Percentiles rank a stretch among this genome's conserved stretches.
Evolutionary conservation across 2,113 vertebrate species (phyloP).

Genomic region (Rhynchopsitta pachyrhyncha): DNA sequence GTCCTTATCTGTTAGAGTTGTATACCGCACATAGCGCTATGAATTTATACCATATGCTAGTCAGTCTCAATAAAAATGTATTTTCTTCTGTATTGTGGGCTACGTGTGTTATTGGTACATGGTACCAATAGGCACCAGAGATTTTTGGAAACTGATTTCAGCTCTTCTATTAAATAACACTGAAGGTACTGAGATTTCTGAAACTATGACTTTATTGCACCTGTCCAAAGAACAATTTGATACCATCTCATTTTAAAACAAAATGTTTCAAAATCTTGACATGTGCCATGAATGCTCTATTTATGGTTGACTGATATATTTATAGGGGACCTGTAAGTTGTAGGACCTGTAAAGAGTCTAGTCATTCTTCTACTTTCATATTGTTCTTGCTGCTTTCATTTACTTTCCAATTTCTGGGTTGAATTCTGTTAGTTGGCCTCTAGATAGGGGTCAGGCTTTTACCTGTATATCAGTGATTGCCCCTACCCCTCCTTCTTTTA

Average conservation of each 20-base stretch:
- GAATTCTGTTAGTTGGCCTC: not conserved
- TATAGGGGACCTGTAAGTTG: not conserved
- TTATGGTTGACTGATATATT: not conserved
- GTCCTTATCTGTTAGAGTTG: not conserved
- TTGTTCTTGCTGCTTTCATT: not conserved
- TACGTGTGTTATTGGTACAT: not conserved
- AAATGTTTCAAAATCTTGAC: not conserved
- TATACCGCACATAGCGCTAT: not conserved
- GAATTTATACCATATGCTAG: not conserved
- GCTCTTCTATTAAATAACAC: not conserved
- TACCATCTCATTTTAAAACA: not conserved
- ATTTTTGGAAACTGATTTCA: not conserved
- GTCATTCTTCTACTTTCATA: not conserved
- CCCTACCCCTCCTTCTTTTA: accelerated
- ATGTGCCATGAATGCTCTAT: not conserved
- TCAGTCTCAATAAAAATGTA: not conserved
- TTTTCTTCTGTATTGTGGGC: not conserved
- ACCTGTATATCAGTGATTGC: not conserved
- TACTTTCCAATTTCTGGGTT: not conserved
- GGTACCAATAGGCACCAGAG: not conserved
- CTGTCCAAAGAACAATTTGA: not conserved
- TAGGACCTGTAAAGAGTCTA: not conserved
- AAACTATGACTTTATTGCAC: not conserved
- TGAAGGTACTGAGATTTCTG: not conserved
- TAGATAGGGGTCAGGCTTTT: not conserved